Evolutionary conservation across 2,113 vertebrate species (phyloP).

Genomic region (Dipodomys stephensi): DNA sequence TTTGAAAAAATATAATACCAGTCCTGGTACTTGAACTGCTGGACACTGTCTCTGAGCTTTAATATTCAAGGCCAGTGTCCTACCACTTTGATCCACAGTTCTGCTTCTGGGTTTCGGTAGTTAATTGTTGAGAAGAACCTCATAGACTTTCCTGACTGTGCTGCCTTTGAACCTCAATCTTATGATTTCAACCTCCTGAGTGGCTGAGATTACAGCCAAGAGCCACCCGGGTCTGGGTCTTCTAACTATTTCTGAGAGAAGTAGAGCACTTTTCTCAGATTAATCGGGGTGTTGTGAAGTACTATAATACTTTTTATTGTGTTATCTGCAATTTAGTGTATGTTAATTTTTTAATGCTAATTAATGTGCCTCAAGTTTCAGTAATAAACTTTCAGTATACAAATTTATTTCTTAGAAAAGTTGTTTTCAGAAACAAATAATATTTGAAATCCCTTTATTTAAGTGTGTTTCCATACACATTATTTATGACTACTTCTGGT

Average conservation of each 20-base stretch:
- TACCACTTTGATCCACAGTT: no score
- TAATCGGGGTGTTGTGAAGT: not conserved
- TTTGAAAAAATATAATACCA: no score
- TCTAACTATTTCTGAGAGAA: not conserved
- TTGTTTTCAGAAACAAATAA: conserved; percentile 68
- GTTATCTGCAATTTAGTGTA: conserved; percentile 30
- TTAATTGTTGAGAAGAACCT: no score
- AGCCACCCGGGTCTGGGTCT: no score
- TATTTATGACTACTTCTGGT: conserved; percentile 74
- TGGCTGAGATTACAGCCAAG: no score
- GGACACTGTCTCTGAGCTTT: no score
- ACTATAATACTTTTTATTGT: not conserved
- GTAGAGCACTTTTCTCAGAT: not conserved
- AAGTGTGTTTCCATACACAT: conserved; percentile 68
- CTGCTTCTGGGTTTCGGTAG: no score
- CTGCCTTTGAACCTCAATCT: no score
- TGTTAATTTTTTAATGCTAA: conserved; percentile 27
- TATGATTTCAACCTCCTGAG: no score
- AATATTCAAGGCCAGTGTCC: no score
- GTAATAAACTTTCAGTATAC: conserved; percentile 21
- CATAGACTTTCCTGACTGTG: no score
- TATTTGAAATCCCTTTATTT: conserved; percentile 31
- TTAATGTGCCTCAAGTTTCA: not conserved
- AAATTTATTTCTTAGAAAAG: conserved; percentile 68
- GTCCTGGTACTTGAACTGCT: no score